phyloP scores from a whole-genome alignment of 2,113 vertebrate species.

The Charina bottae region DNA sequence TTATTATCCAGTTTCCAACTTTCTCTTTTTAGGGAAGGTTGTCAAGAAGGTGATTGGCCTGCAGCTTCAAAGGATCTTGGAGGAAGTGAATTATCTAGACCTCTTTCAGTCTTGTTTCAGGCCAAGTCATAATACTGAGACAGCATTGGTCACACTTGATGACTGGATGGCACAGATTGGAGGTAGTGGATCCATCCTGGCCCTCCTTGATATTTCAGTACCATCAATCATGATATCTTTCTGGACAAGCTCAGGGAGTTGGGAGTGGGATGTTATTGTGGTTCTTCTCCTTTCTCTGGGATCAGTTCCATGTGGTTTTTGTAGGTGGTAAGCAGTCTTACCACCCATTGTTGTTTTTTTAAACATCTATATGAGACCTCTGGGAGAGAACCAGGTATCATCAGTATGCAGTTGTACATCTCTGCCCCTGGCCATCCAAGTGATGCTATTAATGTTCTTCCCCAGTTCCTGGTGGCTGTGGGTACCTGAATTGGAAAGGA shows the following conservation, averaged over 20 bases:
- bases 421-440: background rate
- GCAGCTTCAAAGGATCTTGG: background rate
- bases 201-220: background rate
- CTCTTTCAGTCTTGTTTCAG: background rate
- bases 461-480: background rate
- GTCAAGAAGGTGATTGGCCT: background rate
- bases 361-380: background rate
- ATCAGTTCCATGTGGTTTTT: background rate
- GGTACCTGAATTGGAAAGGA: background rate
- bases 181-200: background rate
- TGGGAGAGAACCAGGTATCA: background rate
- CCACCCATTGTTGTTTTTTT: too few species aligned
- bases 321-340: too few species aligned
- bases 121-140: background rate
- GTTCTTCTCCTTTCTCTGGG: background rate
- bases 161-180: background rate
- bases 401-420: background rate
- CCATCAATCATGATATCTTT: background rate
- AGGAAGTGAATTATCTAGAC: background rate
- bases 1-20: background rate
- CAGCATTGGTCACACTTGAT: background rate
- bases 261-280: background rate
- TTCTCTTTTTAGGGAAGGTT: background rate
- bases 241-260: background rate
- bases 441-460: background rate